Base-by-base conservation (phyloP, 2,888 invertebrate species). In the Timema podura region DNA sequence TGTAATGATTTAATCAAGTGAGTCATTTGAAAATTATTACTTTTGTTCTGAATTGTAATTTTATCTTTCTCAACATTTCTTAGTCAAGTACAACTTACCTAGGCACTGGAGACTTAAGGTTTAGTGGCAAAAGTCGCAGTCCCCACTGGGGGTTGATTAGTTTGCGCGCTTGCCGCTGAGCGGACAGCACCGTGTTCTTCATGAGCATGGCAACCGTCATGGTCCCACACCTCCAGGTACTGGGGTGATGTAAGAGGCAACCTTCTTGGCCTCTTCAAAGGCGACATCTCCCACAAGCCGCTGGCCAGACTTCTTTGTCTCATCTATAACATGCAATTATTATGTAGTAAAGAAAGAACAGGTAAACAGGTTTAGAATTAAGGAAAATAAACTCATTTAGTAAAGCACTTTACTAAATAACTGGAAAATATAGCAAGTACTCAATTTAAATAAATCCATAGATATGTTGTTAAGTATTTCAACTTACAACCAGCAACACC, bases 171-270 rank as follows among this genome's bases (percentile, higher is more conserved):
- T 87, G 84, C 66, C 86, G 84, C 76, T 88, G 83, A 9, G 96
- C 96, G 67, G 95, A 91, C 74, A 90, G 85, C 49, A 96, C 92
- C 0, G 97, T 98, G 83, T 99, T 99, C 76, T 89, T 88, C 94
- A 97, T 95, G 48, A 96, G 83, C 96, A 98, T 98, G 30, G 97
- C 96, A 74, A 97, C 99, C 0, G 99, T 99, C 97, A 99, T 98
- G 15, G 99, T 0, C 99, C 99, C 72, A 99, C 98, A 73, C 99
- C 99, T 70, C 94, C 93, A 11, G 96, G 95, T 67, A 98, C 98
- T 6, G 98, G 97, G 45, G 98, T 98, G 77, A 98, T 93, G 82
- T 88, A 90, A 0, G 92, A 89, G 15, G 98, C 97, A 73, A 92
- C 89, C 75, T 87, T 81, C 75, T 86, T 84, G 6, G 92, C 97